Percentiles rank a stretch among this genome's conserved stretches.
Conservation (phyloP, 2,113 vertebrate species). For the Ellobius talpinus region DNA sequence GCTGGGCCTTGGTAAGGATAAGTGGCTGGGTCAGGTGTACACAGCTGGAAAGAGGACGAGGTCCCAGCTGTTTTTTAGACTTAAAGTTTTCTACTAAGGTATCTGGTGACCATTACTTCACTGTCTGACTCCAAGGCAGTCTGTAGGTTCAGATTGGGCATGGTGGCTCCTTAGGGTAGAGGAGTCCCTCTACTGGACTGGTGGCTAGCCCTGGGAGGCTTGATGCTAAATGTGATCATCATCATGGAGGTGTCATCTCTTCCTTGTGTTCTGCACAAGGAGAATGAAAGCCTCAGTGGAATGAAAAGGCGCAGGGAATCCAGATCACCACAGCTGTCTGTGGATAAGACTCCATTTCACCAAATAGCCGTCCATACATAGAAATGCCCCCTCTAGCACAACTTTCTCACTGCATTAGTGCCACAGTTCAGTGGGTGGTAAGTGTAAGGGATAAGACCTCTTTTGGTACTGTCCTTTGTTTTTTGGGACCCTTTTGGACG, state of each 20-base stretch:
- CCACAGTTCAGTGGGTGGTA: not conserved
- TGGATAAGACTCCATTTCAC: not conserved
- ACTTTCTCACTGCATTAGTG: not conserved
- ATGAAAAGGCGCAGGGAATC: not conserved
- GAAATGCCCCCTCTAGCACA: too few relatives aligned
- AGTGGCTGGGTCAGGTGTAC: not conserved
- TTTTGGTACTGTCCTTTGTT: not conserved
- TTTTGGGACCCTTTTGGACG: too few relatives aligned
- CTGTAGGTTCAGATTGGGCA: not conserved
- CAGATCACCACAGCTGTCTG: not conserved
- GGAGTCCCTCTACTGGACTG: not conserved
- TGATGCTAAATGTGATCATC: not conserved
- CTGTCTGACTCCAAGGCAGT: not conserved
- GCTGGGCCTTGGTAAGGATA: not conserved
- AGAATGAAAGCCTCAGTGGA: not conserved
- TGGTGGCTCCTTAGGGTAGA: not conserved
- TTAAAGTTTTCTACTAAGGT: not conserved
- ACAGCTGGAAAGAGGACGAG: not conserved
- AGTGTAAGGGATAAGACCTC: too few relatives aligned
- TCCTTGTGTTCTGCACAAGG: not conserved
- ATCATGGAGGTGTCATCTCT: not conserved
- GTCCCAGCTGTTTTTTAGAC: not conserved
- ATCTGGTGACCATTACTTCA: not conserved
- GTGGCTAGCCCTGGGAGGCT: not conserved
- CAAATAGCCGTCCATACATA: not conserved